Base-by-base conservation (phyloP, 1,140 invertebrate genomes). In the Artemia franciscana region DNA sequence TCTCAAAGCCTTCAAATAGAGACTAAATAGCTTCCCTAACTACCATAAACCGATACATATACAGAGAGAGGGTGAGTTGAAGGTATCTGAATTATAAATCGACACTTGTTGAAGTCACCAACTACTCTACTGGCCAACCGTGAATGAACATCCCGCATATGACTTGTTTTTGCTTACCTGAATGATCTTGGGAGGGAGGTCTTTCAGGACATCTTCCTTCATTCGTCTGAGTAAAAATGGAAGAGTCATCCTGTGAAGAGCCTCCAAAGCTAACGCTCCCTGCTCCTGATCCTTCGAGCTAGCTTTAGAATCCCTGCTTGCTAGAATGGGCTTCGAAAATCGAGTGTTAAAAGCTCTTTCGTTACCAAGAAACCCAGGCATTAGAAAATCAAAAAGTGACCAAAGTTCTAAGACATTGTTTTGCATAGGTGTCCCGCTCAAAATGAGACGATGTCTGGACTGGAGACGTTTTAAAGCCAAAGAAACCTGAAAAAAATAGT, bases 361-460 rank as follows among this genome's bases (percentile, higher is more conserved):
- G 5, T 89, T 91, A 7, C 94, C 94, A 23, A 99, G 75, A 71
- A 97, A 97, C 0, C 95, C 95, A 2, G 96, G 95, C 91, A 98
- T 98, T 3, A 99, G 76, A 76, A 98, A 96, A 74, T 98, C 92
- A 75, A 99, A 98, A 3, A 99, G 77, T n/a, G 93, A 96, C 95
- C 95, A 99, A 63, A 99, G 74, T 74, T 99, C 95, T 25, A 97
- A 73, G 0, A 98, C 94, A 73, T 93, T 91, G 72, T 96, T 96
- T 75, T 94, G 86, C 59, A 99, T 95, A 1, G 95, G 95, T 3
- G 96, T 99, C 24, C 93, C 96, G 1, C 93, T 95, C 0, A 99
- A 73, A 69, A 99, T 97, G 5, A 99, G 74, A 23, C 95, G 77
- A 73, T 98, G 93, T 73, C 94, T 87, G 2, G 91, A 88, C 5